Base-by-base conservation (phyloP, 37 sponge, comb jelly and placozoan genomes). In the Theonella swinhoei region DNA sequence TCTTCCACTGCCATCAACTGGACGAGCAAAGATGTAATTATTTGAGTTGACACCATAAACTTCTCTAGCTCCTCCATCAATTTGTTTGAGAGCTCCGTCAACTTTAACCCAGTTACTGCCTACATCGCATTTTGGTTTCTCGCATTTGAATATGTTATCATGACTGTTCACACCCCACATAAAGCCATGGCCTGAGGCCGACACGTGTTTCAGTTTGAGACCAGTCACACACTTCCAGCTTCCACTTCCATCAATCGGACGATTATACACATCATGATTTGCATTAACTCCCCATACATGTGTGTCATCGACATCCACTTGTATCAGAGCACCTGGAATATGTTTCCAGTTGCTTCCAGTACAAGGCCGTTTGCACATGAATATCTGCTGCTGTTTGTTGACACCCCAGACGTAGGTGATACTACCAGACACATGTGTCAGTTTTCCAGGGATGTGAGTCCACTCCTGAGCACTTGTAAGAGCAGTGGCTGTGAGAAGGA, bases 161-260 rank as follows among this genome's bases (percentile, higher is more conserved):
- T 11, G 35, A 19, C 40, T 3, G 60, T 67, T 87, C 25, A 84
- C 81, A 61, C 85, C 88, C 92, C 92, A 92, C 4, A 92, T 84
- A 68, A 80, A 92, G 42, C 92, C 92, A 75, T 92, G 36, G 87
- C n/a, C n/a, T n/a, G n/a, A n/a, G n/a, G n/a, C n/a, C n/a, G n/a
- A n/a, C n/a, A n/a, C n/a, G n/a, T n/a, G 92, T 29, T 75, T 74
- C 42, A 88, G 67, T 19, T 62, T 28, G 29, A 83, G 72, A 0
- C 89, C 89, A 14, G 62, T n/a, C 39, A 88, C n/a, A 1, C 5
- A 33, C n/a, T 0, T 62, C 90, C 90, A 89, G 31, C 62, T 54
- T 22, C 81, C 90, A 68, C 75, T 66, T 32, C 85, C 90, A 74
- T 89, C 90, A 64, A 84, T n/a, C n/a, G n/a, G n/a, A n/a, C n/a